phyloP scores from a whole-genome alignment of 35 echinoderm and acorn worm species.

The Nesometra sesokonis region DNA sequence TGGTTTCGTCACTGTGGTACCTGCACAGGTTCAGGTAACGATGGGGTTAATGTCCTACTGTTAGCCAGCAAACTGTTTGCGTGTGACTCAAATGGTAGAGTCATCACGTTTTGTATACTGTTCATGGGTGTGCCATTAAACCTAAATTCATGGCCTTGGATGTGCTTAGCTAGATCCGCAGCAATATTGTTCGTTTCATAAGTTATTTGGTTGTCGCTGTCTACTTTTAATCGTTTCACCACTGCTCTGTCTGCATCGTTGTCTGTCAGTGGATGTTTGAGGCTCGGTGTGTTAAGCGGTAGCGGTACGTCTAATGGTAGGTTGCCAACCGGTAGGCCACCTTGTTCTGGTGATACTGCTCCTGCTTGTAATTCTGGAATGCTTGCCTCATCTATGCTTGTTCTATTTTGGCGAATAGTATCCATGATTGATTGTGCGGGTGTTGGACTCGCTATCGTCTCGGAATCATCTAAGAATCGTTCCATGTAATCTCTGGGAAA shows the following conservation, averaged over 20 bases:
- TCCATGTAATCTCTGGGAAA: constrained; percentile 89
- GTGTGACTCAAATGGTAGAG: not conserved
- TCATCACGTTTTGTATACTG: not conserved
- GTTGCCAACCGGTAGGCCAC: constrained; percentile 58
- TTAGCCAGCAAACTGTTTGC: no score
- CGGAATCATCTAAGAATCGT: constrained; percentile 84
- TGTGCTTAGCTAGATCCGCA: constrained; percentile 16
- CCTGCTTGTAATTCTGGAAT: constrained; percentile 53
- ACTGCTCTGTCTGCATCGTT: constrained; percentile 2
- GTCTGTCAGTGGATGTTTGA: not conserved
- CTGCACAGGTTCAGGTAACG: not conserved
- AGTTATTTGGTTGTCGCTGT: constrained; percentile 33
- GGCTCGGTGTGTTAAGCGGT: constrained; percentile 4
- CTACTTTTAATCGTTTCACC: constrained; percentile 31
- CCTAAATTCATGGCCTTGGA: not conserved
- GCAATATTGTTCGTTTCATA: constrained; percentile 42
- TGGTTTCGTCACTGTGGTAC: not conserved
- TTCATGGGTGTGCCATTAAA: not conserved
- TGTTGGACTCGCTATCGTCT: constrained; percentile 72
- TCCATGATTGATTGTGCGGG: constrained; percentile 71
- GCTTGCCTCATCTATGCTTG: constrained; percentile 12
- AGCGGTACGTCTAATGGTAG: constrained; percentile 58
- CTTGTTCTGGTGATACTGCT: constrained; percentile 45
- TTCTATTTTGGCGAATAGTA: constrained; percentile 47
- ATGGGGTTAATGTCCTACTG: not conserved